Base-by-base conservation (phyloP, 2,113 vertebrate genomes). In the Corvus cornix region DNA sequence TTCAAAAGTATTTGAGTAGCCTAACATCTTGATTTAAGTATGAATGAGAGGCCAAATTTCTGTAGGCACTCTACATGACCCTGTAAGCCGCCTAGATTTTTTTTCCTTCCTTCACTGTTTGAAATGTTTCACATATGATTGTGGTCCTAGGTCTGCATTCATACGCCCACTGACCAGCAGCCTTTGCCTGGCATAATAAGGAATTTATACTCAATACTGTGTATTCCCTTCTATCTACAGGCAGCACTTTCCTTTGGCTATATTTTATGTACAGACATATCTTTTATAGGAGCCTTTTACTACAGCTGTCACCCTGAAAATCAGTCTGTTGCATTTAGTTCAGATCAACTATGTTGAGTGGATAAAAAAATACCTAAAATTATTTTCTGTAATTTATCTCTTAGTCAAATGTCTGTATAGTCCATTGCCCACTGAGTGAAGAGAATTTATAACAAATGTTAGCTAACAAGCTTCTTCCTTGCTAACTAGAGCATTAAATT, bases 401-500 rank as follows among this genome's bases (percentile, higher is more conserved):
- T 69, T 63, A 86, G 75, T 94, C 79, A 83, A 81, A 90, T 48
- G 48, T 55, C 78, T 91, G 23, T 67, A 62, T 80, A 94, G 90
- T 79, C 81, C 74, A 55, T 89, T 93, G 87, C 90, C 67, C 1
- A 0, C 70, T 56, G 87, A 91, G 70, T 82, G 48, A 90, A 87
- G 58, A 79, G 41, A 89, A 70, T 95, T 94, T 85, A 62, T 90
- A 70, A 89, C 80, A 91, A 87, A 82, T 67, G 87, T 62, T 88
- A 76, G 84, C 56, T 90, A 93, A 92, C 72, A 95, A 77, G 63
- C n/a, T 74, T 79, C 84, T 88, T 95, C 78, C 72, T 88, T 90
- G 84, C 68, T 93, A 93, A 94, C 75, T 84, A 84, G 82, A 92
- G 88, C 93, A 93, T 93, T 95, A 92, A 91, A 94, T 88, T 90